phyloP scores from a whole-genome alignment of 2,113 vertebrate genomes.

The Alectura lathami region DNA sequence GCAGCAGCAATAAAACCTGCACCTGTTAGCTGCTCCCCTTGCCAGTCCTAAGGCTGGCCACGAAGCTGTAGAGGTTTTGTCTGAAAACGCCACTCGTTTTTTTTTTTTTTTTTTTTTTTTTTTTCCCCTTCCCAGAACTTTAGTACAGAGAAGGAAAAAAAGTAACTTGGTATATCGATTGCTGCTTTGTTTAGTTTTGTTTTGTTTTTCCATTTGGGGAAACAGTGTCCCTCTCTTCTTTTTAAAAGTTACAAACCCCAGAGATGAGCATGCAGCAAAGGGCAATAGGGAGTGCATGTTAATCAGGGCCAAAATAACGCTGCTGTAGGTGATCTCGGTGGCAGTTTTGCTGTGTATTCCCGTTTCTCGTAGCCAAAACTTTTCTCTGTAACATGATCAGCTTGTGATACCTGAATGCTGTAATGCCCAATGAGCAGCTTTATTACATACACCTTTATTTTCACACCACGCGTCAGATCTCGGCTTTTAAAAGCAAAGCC shows the following conservation, averaged over 20 bases:
- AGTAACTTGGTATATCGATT: not conserved
- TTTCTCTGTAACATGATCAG: too few species aligned
- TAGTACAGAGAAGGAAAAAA: not conserved
- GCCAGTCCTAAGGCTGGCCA: not conserved
- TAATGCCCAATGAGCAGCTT: not conserved
- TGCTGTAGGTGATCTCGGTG: not conserved
- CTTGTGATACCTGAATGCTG: too few species aligned
- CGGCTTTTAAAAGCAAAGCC: not conserved
- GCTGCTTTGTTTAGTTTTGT: not conserved
- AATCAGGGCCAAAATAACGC: not conserved
- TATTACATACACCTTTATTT: not conserved
- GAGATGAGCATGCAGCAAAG: not conserved
- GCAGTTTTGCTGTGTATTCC: not conserved
- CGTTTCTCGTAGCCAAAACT: not conserved
- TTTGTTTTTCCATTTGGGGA: not conserved
- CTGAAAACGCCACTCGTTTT: not conserved
- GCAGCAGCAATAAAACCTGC: not conserved
- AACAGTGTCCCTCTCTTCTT: not conserved
- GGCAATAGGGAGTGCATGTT: not conserved
- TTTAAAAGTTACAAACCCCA: not conserved
- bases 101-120: too few species aligned
- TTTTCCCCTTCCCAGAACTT: not conserved
- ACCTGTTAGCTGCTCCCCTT: not conserved
- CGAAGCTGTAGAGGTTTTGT: not conserved
- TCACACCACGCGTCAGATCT: not conserved